phyloP scores from a whole-genome alignment of 2,797 vertebrate genomes.

The Anguilla marmorata region DNA sequence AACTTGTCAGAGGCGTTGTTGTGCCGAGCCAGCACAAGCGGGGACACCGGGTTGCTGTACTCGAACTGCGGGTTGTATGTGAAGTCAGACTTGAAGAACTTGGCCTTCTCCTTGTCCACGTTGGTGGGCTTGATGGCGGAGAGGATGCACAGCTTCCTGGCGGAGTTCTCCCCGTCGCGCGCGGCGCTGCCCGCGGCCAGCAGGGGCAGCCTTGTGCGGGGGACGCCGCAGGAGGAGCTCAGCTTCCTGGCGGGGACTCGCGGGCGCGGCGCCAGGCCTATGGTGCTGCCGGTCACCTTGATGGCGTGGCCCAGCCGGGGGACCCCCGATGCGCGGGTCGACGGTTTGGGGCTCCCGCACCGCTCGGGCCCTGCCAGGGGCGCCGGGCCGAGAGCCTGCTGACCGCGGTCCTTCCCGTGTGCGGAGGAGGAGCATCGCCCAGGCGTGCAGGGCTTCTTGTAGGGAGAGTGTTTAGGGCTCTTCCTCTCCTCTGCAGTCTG shows the following conservation, averaged over 20 bases:
- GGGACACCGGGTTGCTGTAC: conserved; percentile 80
- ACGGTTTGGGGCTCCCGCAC: conserved; percentile 56
- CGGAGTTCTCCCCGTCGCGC: conserved; percentile 65
- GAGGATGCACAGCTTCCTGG: conserved; percentile 81
- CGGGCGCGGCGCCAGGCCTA: conserved; percentile 62
- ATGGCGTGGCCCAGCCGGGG: conserved; percentile 57
- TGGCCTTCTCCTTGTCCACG: conserved; percentile 83
- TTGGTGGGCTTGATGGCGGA: conserved; percentile 90
- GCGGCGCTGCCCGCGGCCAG: conserved; percentile 57
- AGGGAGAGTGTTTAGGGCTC: conserved; percentile 38
- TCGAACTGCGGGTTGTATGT: conserved; percentile 90
- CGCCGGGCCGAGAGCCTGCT: conserved; percentile 34
- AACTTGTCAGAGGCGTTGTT: conserved; percentile 83
- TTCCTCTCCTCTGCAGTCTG: conserved; percentile 79
- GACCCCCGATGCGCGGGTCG: conserved; percentile 49
- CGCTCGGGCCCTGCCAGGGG: conserved; percentile 48
- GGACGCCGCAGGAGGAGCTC: not conserved
- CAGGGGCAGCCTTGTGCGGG: conserved; percentile 65
- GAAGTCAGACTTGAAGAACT: conserved; percentile 86
- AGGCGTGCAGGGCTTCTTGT: conserved; percentile 54
- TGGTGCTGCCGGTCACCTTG: conserved; percentile 64
- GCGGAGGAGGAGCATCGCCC: conserved; percentile 40
- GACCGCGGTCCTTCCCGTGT: conserved; percentile 8
- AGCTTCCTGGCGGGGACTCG: conserved; percentile 43
- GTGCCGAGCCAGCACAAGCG: conserved; percentile 76